Evolutionary conservation across 2,797 vertebrate species (phyloP).

Genomic region (Arnoldichthys spilopterus): DNA sequence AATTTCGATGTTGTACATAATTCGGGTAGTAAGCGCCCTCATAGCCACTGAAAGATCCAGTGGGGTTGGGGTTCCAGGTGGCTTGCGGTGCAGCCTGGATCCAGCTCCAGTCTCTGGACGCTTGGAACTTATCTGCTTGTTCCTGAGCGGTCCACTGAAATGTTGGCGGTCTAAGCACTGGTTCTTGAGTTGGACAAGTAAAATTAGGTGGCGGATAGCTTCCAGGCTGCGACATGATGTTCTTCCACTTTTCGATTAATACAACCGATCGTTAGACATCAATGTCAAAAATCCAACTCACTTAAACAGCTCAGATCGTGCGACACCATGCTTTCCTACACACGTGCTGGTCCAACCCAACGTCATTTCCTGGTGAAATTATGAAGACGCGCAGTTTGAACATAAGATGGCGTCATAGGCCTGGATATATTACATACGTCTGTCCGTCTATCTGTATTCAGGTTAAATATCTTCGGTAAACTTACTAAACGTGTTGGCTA

Average conservation of each 20-base stretch:
- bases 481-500: no score
- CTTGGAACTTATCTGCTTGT: constrained; percentile 53
- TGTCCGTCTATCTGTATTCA: no score
- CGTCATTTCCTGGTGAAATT: constrained; percentile 17
- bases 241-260: no score
- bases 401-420: neutral
- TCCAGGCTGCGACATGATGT: constrained; percentile 62
- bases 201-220: constrained; percentile 74
- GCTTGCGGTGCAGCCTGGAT: constrained; percentile 38
- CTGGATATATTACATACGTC: no score
- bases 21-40: neutral
- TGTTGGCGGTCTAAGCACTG: constrained; percentile 40
- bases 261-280: neutral
- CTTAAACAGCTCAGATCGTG: no score
- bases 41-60: neutral
- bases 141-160: constrained; percentile 67
- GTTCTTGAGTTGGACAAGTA: constrained; percentile 52
- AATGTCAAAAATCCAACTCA: neutral
- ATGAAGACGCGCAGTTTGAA: neutral
- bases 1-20: neutral
- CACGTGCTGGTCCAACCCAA: neutral
- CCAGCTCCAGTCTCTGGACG: constrained; percentile 45
- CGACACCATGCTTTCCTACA: neutral
- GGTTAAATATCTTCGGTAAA: no score
- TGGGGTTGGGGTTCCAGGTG: constrained; percentile 16